phyloP scores from a whole-genome alignment of 1,140 invertebrate genomes.

The Drosophila dunni region DNA sequence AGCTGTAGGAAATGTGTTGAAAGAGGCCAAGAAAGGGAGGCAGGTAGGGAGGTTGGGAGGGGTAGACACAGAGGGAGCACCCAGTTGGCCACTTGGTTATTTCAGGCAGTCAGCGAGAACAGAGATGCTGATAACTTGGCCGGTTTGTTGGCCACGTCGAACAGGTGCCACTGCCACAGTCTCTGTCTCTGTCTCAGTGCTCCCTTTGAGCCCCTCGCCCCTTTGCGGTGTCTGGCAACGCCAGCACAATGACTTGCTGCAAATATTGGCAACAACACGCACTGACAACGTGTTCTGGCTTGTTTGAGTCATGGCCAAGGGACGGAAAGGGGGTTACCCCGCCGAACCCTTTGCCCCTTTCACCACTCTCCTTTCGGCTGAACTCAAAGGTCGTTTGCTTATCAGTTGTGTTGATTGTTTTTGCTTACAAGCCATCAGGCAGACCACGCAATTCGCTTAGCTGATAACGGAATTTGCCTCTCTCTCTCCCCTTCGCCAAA shows the following conservation, averaged over 20 bases:
- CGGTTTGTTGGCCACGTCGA: conserved; percentile 47
- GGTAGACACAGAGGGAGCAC: conserved; percentile 6
- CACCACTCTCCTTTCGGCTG: conserved; percentile 5
- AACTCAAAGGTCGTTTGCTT: conserved; percentile 63
- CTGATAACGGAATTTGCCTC: conserved; percentile 49
- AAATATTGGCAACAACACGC: conserved; percentile 49
- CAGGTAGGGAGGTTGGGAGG: not conserved
- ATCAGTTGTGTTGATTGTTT: conserved; percentile 55
- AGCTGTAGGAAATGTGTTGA: conserved; percentile 20
- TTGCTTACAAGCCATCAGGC: conserved; percentile 66
- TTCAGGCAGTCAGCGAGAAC: conserved; percentile 45
- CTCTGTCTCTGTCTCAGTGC: not conserved
- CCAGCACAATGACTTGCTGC: conserved; percentile 18
- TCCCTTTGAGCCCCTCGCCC: not conserved
- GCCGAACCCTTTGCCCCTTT: not conserved
- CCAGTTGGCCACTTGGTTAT: conserved; percentile 51
- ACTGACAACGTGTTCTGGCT: conserved; percentile 46
- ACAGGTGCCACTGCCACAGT: conserved; percentile 39
- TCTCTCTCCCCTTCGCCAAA: not conserved
- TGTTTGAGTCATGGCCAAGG: conserved; percentile 13
- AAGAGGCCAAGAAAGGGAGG: not conserved
- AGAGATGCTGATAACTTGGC: conserved; percentile 75
- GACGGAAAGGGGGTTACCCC: not conserved
- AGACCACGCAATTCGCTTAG: conserved; percentile 70
- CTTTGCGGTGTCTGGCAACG: not conserved